Evolutionary conservation across 2,888 invertebrate genomes (phyloP).

Genomic region (Cheilosia soror): DNA sequence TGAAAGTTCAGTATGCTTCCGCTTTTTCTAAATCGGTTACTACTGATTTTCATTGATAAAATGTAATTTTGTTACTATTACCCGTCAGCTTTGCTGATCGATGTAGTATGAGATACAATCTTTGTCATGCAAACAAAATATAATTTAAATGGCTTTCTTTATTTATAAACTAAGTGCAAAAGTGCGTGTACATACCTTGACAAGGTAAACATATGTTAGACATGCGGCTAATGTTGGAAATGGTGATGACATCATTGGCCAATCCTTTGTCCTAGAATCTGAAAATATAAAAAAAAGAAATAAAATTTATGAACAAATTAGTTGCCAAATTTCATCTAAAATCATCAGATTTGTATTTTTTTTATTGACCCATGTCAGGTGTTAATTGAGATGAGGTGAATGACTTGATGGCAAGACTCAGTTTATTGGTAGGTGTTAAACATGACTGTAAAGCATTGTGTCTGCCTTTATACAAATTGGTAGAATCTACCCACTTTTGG

Average conservation of each 20-base stretch:
- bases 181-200: slow-evolving; percentile 87
- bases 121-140: slow-evolving; percentile 39
- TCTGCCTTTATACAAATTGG: no score
- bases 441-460: no score
- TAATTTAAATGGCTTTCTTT: background rate
- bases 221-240: slow-evolving; percentile 96
- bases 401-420: no score
- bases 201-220: slow-evolving; percentile 94
- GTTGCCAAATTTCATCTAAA: background rate
- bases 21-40: slow-evolving; percentile 13
- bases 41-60: slow-evolving; percentile 34
- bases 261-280: slow-evolving; percentile 95
- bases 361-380: background rate
- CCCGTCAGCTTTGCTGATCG: slow-evolving; percentile 36
- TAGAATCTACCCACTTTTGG: no score
- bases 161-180: slow-evolving; percentile 10
- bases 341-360: background rate
- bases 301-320: background rate
- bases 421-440: no score
- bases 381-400: slow-evolving; percentile 22
- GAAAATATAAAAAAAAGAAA: slow-evolving; percentile 81
- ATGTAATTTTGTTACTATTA: slow-evolving; percentile 4
- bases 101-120: slow-evolving; percentile 43
- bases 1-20: background rate
- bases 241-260: slow-evolving; percentile 97